phyloP scores from a whole-genome alignment of 2,888 invertebrate species.

The Erannis defoliaria region DNA sequence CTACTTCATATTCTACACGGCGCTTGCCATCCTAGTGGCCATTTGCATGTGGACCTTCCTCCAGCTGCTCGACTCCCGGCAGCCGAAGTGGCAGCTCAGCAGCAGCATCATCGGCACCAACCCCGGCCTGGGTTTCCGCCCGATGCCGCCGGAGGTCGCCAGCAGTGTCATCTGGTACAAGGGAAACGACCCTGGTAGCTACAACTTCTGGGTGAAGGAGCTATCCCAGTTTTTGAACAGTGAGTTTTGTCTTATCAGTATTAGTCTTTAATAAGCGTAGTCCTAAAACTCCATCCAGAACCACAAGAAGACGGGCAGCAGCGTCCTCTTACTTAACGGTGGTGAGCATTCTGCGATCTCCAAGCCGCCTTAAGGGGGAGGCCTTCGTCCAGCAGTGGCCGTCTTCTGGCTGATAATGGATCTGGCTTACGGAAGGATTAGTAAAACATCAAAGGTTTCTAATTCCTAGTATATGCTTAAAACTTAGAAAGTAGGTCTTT shows the following conservation, averaged over 20 bases:
- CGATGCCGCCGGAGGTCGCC: constrained; percentile 95
- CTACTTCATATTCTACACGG: constrained; percentile 97
- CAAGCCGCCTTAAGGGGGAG: no score
- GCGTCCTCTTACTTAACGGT: no score
- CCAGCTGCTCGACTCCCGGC: constrained; percentile 94
- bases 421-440: no score
- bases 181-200: constrained; percentile 92
- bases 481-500: no score
- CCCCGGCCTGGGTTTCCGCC: constrained; percentile 98
- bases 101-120: constrained; percentile 96
- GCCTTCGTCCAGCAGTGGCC: no score
- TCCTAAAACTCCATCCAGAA: no score
- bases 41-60: constrained; percentile 98
- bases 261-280: no score
- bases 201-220: constrained; percentile 92
- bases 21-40: constrained; percentile 96
- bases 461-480: no score
- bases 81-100: constrained; percentile 95
- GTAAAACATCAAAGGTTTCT: no score
- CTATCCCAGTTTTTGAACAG: constrained; percentile 92
- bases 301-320: no score
- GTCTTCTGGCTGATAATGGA: no score
- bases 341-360: no score
- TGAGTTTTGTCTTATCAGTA: constrained; percentile 72
- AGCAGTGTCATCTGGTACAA: constrained; percentile 98